phyloP scores from a whole-genome alignment of 2,797 vertebrate species.

The Perodicticus potto region DNA sequence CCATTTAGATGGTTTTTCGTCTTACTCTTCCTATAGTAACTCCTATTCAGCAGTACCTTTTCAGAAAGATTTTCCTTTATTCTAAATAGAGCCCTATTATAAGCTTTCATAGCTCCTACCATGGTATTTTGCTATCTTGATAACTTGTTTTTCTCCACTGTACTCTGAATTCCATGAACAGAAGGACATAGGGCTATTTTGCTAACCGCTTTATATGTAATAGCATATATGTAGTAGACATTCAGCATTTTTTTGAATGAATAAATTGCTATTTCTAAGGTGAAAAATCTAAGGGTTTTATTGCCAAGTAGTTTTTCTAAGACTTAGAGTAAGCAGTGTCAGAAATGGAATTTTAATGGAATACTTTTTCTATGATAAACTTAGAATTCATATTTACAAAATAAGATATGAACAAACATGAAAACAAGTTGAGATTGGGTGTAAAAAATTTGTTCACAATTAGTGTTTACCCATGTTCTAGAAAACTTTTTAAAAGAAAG shows the following conservation, averaged over 20 bases:
- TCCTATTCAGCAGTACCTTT: slow-evolving; percentile 6
- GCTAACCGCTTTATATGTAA: not conserved
- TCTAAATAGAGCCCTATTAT: not conserved
- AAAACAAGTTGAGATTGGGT: not conserved
- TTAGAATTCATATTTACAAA: slow-evolving; percentile 9
- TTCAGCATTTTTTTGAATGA: not conserved
- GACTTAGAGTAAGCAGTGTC: not conserved
- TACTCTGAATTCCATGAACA: not conserved
- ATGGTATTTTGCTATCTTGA: slow-evolving; percentile 25
- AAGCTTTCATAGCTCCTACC: not conserved
- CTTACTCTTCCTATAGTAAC: not conserved
- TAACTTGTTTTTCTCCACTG: not conserved
- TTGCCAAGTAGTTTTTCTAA: slow-evolving; percentile 2
- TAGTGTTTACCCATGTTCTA: slow-evolving; percentile 21
- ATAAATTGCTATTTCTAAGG: slow-evolving; percentile 40
- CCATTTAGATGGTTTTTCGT: slow-evolving; percentile 4
- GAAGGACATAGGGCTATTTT: not conserved
- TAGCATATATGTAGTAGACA: not conserved
- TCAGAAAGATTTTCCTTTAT: slow-evolving; percentile 25
- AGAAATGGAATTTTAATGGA: slow-evolving; percentile 23
- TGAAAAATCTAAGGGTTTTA: not conserved
- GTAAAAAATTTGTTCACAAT: slow-evolving; percentile 1
- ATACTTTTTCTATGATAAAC: not conserved
- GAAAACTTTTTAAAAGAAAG: not conserved
- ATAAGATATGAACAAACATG: slow-evolving; percentile 6